Evolutionary conservation across 2,888 invertebrate genomes (phyloP).

Genomic region (Molanna angustata): DNA sequence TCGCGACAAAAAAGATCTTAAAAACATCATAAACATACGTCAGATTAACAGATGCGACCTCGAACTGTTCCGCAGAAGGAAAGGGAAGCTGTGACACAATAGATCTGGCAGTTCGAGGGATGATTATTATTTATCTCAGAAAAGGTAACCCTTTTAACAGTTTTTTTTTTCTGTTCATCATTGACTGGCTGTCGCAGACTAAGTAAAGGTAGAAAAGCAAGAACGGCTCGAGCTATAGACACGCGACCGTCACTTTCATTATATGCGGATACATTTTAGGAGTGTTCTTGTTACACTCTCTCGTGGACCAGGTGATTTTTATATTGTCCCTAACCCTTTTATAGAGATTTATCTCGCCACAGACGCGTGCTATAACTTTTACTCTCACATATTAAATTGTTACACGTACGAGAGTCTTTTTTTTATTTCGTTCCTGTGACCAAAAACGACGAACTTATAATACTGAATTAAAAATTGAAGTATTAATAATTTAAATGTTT

Average conservation of each 20-base stretch:
- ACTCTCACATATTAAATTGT: too few relatives aligned
- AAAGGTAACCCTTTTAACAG: slow-evolving; percentile 17
- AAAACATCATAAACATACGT: slow-evolving; percentile 13
- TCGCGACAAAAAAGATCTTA: slow-evolving; percentile 18
- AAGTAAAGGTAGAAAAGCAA: slow-evolving; percentile 7
- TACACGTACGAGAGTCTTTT: too few relatives aligned
- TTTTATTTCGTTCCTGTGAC: too few relatives aligned
- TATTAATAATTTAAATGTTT: too few relatives aligned
- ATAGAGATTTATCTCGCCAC: too few relatives aligned
- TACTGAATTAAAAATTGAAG: too few relatives aligned
- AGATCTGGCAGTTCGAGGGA: slow-evolving; percentile 12
- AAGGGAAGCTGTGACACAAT: slow-evolving; percentile 20
- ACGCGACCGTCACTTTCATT: slow-evolving; percentile 13
- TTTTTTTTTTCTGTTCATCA: slow-evolving; percentile 24
- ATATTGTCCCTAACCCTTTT: too few relatives aligned
- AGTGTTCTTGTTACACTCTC: slow-evolving; percentile 4
- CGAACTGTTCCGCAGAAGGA: slow-evolving; percentile 8
- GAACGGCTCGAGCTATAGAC: slow-evolving; percentile 14
- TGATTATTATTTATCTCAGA: slow-evolving; percentile 19
- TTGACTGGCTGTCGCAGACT: slow-evolving; percentile 27
- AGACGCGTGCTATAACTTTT: too few relatives aligned
- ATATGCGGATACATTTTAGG: slow-evolving; percentile 1
- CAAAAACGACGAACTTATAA: too few relatives aligned
- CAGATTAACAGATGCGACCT: slow-evolving; percentile 22
- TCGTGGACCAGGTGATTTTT: too few relatives aligned